Conservation (phyloP, 2,797 vertebrate species). For the Tapirus indicus region DNA sequence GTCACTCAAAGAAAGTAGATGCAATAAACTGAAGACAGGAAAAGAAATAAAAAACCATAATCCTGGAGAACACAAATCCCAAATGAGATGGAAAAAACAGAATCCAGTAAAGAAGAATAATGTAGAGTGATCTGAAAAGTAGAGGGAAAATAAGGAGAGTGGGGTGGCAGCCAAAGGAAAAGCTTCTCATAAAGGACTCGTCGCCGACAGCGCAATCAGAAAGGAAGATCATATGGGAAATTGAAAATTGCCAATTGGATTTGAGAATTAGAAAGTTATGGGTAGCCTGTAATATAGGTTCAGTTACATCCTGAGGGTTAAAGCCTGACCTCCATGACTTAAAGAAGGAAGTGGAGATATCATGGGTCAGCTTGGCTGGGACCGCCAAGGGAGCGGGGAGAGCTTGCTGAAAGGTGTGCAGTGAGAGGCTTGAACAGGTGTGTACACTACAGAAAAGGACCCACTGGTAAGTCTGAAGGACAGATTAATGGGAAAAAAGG, state of each 20-base stretch:
- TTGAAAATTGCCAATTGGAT: background rate
- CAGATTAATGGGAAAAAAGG: background rate
- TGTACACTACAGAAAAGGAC: background rate
- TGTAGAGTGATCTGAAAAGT: background rate
- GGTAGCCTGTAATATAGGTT: background rate
- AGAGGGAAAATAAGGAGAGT: background rate
- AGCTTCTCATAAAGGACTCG: background rate
- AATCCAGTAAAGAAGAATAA: background rate
- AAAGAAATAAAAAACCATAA: background rate
- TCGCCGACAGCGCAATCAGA: background rate
- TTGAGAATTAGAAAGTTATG: background rate
- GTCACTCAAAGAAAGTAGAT: background rate
- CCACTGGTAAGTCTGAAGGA: background rate
- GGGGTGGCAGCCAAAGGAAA: background rate
- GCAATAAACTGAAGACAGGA: background rate
- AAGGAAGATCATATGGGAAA: background rate
- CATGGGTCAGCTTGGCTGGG: background rate
- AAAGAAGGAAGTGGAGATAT: background rate
- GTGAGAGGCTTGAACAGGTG: background rate
- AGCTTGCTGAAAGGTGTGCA: background rate
- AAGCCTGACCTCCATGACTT: background rate
- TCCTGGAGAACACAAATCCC: background rate
- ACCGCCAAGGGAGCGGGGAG: background rate
- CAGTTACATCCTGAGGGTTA: background rate
- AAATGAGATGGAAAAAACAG: conserved; percentile 1